These are phyloP conservation scores for Heliconius erato DNA, from an alignment of 2,888 invertebrate species.

Conservation along the genomic window DNA sequence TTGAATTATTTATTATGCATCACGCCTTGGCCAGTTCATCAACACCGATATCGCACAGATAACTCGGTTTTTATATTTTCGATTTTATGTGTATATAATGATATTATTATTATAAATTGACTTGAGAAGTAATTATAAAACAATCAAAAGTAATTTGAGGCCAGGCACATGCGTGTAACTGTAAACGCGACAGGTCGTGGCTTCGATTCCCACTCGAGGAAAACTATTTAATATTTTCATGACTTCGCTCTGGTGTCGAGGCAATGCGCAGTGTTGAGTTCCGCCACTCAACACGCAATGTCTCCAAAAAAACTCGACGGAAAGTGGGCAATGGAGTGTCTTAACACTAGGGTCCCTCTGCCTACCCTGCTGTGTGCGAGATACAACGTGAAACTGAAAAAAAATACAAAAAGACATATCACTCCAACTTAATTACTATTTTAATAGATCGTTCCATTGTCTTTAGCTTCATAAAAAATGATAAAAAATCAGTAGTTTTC, in stretches of 20 bases:
- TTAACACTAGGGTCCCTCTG: too few species aligned
- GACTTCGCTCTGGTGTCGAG: too few species aligned
- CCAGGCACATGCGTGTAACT: too few species aligned
- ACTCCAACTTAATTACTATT: background rate
- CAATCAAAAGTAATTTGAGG: background rate
- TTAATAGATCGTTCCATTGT: background rate
- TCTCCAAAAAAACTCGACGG: too few species aligned
- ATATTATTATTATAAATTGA: background rate
- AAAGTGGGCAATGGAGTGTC: too few species aligned
- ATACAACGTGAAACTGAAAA: too few species aligned
- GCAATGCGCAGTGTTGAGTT: too few species aligned
- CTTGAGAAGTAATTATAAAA: background rate
- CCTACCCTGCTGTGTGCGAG: too few species aligned
- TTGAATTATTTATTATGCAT: constrained; percentile 77
- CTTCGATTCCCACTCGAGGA: too few species aligned
- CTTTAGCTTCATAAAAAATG: background rate
- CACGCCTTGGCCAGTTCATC: constrained; percentile 54
- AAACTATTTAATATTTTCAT: too few species aligned
- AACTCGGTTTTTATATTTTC: constrained; percentile 9
- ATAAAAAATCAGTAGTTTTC: background rate
- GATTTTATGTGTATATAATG: background rate
- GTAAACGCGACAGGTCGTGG: too few species aligned
- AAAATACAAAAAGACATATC: background rate
- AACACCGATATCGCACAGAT: constrained; percentile 1
- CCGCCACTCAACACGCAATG: too few species aligned